Evolutionary conservation across 2,888 invertebrate species (phyloP).

Genomic region (Dynastes tityus): DNA sequence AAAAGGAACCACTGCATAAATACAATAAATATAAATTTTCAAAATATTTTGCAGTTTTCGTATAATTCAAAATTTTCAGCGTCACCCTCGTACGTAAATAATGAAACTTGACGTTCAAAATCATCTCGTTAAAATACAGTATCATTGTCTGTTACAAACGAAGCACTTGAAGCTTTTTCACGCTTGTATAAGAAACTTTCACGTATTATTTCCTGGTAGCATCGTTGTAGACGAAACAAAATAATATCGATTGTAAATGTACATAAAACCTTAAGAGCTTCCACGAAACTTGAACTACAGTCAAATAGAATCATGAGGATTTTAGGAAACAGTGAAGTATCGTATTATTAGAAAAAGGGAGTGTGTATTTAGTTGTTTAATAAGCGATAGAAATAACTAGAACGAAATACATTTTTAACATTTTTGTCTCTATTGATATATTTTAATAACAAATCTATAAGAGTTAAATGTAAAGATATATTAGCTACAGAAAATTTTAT

Average conservation of each 20-base stretch:
- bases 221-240: background rate
- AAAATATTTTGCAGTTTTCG: too few species aligned
- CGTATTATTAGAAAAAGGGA: too few species aligned
- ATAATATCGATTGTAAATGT: constrained; percentile 3
- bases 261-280: constrained; percentile 7
- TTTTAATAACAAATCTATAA: too few species aligned
- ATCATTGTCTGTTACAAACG: background rate
- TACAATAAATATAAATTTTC: too few species aligned
- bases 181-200: background rate
- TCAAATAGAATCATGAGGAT: background rate
- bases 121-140: background rate
- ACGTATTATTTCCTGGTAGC: constrained; percentile 9
- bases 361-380: too few species aligned
- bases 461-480: too few species aligned
- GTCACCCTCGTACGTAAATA: background rate
- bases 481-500: too few species aligned
- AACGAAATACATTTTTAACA: too few species aligned
- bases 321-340: background rate
- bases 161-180: constrained; percentile 4
- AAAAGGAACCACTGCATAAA: too few species aligned
- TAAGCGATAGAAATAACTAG: too few species aligned
- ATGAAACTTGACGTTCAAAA: background rate
- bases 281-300: background rate
- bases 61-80: background rate
- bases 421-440: too few species aligned